Base-by-base conservation (phyloP, 1,140 invertebrate genomes). In the Ruditapes philippinarum region DNA sequence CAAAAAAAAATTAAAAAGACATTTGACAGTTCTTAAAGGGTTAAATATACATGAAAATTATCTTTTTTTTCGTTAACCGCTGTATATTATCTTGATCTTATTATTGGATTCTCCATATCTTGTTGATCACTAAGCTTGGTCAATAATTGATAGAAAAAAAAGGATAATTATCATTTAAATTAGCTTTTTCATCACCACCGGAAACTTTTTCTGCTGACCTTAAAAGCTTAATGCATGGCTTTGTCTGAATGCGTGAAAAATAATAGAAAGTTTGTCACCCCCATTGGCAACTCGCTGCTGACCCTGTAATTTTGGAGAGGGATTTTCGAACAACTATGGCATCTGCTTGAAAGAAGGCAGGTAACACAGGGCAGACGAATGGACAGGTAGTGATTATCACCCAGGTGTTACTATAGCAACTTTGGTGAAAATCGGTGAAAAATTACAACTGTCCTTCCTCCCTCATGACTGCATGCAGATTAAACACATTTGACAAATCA, bases 361-460 rank as follows among this genome's bases (percentile, higher is more conserved):
- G 79, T 81, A 81, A 81, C 79, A 65, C 54, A 17, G 54, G 45
- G 79, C 54, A 42, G 51, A 81, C 33, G 45, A 14, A 7, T 65
- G 57, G 79, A 65, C 79, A 81, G 79, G 79, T 81, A 81, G 79
- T 81, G 33, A 81, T 81, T 81, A 81, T 45, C 79, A 81, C 79
- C 54, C 79, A 81, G 79, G 79, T 81, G 79, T 81, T 36, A 57
- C 40, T 31, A 14, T 45, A 38, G 79, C 11, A 14, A 81, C 54
- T 49, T 28, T 45, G 14, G 42, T n/a, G n/a, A n/a, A n/a, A n/a
- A n/a, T n/a, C 33, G 42, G 40, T 76, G 73, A 31, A 25, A 76
- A 49, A 22, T n/a, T 25, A 17, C 40, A 22, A 36, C 28, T 78
- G 28, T 78, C 28, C 74, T 51, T 51, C 42, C 11, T 49, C 42